Evolutionary conservation across 2,888 invertebrate species (phyloP).

Genomic region (Anagyrus pseudococci): DNA sequence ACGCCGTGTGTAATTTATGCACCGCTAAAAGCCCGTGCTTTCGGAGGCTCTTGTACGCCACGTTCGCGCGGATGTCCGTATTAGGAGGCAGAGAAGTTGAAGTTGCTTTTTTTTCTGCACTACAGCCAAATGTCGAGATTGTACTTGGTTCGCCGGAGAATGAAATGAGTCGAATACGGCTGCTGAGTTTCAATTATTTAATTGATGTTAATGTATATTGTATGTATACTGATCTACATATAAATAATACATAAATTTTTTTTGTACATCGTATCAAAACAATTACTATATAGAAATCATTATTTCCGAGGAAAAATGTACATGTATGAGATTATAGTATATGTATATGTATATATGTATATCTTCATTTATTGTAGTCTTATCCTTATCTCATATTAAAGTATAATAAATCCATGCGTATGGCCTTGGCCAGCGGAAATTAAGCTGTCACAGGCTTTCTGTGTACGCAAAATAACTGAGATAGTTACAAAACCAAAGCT

Average conservation of each 20-base stretch:
- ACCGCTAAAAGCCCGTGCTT: not conserved
- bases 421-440: not conserved
- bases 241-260: conserved; percentile 16
- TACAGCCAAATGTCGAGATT: too few relatives aligned
- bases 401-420: not conserved
- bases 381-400: not conserved
- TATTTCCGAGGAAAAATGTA: not conserved
- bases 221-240: too few relatives aligned
- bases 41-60: not conserved
- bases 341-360: not conserved
- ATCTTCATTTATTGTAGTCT: not conserved
- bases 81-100: too few relatives aligned
- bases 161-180: not conserved
- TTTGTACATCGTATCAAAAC: conserved; percentile 4
- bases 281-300: conserved; percentile 5
- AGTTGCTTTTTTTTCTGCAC: too few relatives aligned
- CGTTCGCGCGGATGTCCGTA: not conserved
- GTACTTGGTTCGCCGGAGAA: too few relatives aligned
- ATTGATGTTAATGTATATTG: conserved; percentile 4
- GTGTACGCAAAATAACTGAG: not conserved
- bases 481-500: conserved; percentile 1
- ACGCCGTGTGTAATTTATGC: not conserved
- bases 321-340: too few relatives aligned
- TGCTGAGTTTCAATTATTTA: conserved; percentile 11
- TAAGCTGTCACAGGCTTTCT: not conserved